Conservation (phyloP, 2,888 invertebrate species). For the Neoscelio sp. region DNA sequence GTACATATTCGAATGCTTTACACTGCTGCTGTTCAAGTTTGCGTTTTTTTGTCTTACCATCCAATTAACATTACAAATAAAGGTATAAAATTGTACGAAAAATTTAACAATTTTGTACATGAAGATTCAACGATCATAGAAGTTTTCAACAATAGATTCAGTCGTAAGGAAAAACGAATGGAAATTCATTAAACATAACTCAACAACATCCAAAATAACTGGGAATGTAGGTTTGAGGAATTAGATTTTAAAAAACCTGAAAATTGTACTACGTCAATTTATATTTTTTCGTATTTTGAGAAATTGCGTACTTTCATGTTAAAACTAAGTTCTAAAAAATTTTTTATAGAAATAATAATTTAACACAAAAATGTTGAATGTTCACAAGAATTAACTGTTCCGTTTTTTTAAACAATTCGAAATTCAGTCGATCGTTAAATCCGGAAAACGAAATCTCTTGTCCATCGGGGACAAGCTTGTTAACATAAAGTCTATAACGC, state of each 20-base stretch:
- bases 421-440: constrained; percentile 62
- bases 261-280: constrained; percentile 3
- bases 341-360: too few species aligned
- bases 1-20: constrained; percentile 21
- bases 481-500: constrained; percentile 68
- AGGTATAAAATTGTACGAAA: constrained; percentile 47
- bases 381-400: too few species aligned
- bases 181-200: constrained; percentile 31
- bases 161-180: constrained; percentile 43
- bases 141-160: constrained; percentile 55
- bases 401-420: too few species aligned
- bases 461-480: constrained; percentile 39
- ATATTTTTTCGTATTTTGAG: too few species aligned
- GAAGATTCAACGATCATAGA: constrained; percentile 66
- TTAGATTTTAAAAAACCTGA: not conserved
- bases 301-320: constrained; percentile 5
- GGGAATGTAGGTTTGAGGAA: constrained; percentile 58
- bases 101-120: constrained; percentile 64
- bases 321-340: too few species aligned
- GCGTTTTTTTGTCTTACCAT: constrained; percentile 8
- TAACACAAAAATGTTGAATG: too few species aligned
- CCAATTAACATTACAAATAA: constrained; percentile 35
- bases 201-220: constrained; percentile 58
- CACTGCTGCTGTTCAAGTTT: constrained; percentile 10
- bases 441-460: constrained; percentile 51